Evolutionary conservation across 2,113 vertebrate species (phyloP), one percentile per base, ranked within the genome.

Genomic region (Sminthopsis crassicaudata): DNA sequence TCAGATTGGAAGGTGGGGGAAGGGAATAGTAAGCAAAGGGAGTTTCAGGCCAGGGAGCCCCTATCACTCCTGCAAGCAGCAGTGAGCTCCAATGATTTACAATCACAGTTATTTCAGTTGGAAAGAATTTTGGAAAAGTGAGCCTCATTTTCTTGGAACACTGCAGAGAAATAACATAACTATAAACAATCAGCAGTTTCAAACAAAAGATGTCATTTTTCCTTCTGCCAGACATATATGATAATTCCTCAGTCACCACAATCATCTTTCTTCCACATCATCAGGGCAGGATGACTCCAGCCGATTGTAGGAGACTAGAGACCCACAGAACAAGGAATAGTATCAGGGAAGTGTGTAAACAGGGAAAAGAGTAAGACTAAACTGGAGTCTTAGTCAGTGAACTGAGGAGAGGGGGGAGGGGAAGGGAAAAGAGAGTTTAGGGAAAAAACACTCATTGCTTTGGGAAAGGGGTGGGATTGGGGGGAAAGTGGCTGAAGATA

Each of bases 151-250:
- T 95, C 94, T 93, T 93, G 95, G 92, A 92, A 98, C 93, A 12
- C 96, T 97, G 60, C 91, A 95, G 95, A 97, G 90, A 95, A 96
- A 50, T 30, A 89, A 94, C 96, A 92, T 94, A 94, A 97, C 89
- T 93, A 52, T 95, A 93, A 67, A 60, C 91, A 92, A 92, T 92
- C 92, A 57, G 53, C 46, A 50, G 76, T 92, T 92, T 94, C 96
- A 60, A 97, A 84, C 30, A 55, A 96, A 96, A 97, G 26, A 24
- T 88, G 76, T 92, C 67, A 91, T 76, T 92, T 93, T 93, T 95
- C 53, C 46, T 92, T 88, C 36, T n/a, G 22, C 57, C 93, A 50
- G 50, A 26, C 94, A 93, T 53, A 7, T 54, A 96, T 16, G 94
- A 88, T n/a, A 95, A 89, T 90, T 95, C 67, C 91, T 90, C 53